Base-by-base conservation (phyloP, 2,797 vertebrate species). In the Salarias fasciatus region DNA sequence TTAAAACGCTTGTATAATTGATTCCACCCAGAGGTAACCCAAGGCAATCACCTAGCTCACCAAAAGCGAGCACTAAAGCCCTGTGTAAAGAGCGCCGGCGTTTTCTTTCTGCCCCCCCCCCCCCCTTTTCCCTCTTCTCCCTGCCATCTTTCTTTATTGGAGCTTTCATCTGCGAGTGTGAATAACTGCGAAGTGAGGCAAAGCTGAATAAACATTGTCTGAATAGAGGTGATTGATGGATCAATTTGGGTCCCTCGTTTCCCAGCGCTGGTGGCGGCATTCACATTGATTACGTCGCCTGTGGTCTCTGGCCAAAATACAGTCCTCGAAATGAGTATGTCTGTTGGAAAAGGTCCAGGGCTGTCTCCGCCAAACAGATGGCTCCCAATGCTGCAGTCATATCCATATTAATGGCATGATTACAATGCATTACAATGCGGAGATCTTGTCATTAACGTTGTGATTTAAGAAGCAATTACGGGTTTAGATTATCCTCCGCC, bases 381-480 rank as follows among this genome's bases (percentile, higher is more conserved):
- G 91, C 80, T 86, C 69, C 85, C 75, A 71, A 61, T 63, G 82
- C 87, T 86, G 82, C 69, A 85, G 81, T 84, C 85, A 73, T 83
- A 85, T 91, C 86, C 91, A 91, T 91, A 92, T 91, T 93, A 91
- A 92, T 93, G 85, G 72, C 77, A 35, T 88, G 86, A 91, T 91
- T 90, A 92, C 88, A 89, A 91, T 87, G 74, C 89, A 86, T 84
- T 85, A 85, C 86, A 90, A 90, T 89, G 49, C 15, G 88, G 88
- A 89, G 86, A 91, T 92, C 86, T 88, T 82, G 83, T 92, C 90
- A 89, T 93, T 92, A 91, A 89, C 78, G 69, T 82, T 85, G 88
- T 88, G 88, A 92, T 90, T 90, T 90, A 88, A 91, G 90, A 92
- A 91, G 88, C 90, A 89, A 92, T 93, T 91, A 92, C 84, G 84